phyloP scores from a whole-genome alignment of 2,888 invertebrate genomes.

The Dasypolia templi region DNA sequence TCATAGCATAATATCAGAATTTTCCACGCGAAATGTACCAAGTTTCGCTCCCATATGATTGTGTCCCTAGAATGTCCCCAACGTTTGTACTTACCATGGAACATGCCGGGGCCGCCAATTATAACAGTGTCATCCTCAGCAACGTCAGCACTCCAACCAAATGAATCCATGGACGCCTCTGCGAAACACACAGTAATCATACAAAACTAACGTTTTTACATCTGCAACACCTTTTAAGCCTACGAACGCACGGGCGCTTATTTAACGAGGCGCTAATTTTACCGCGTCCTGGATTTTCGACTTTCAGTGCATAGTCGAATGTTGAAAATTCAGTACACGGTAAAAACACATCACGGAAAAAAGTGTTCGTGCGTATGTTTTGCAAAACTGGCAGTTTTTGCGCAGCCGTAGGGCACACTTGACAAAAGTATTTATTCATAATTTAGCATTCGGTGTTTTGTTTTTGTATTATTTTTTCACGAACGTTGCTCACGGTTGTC shows the following conservation, averaged over 20 bases:
- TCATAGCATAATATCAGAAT: not conserved
- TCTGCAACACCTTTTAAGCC: not conserved
- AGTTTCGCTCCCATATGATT: not conserved
- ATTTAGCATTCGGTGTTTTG: not conserved
- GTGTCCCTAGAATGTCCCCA: not conserved
- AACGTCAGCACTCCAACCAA: slow-evolving; percentile 80
- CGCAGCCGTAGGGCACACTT: no score
- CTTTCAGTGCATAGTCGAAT: not conserved
- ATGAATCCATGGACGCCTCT: slow-evolving; percentile 52
- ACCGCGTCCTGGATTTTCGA: not conserved
- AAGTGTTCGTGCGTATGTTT: no score
- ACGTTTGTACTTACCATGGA: slow-evolving; percentile 26
- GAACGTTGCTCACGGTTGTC: no score
- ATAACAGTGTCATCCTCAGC: slow-evolving; percentile 32
- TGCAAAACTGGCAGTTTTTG: no score
- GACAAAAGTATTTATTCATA: not conserved
- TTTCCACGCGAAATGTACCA: not conserved
- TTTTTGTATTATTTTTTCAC: no score
- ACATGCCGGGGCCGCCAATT: slow-evolving; percentile 56
- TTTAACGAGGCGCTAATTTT: not conserved
- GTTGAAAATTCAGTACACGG: not conserved
- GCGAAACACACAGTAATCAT: not conserved
- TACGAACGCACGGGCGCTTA: not conserved
- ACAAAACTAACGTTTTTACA: not conserved
- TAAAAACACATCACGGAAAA: not conserved